A percentile compares a stretch with the other conserved stretches of the same genome.
Conservation (phyloP, 2,888 invertebrate genomes). For the Camptogramma bilineatum region DNA sequence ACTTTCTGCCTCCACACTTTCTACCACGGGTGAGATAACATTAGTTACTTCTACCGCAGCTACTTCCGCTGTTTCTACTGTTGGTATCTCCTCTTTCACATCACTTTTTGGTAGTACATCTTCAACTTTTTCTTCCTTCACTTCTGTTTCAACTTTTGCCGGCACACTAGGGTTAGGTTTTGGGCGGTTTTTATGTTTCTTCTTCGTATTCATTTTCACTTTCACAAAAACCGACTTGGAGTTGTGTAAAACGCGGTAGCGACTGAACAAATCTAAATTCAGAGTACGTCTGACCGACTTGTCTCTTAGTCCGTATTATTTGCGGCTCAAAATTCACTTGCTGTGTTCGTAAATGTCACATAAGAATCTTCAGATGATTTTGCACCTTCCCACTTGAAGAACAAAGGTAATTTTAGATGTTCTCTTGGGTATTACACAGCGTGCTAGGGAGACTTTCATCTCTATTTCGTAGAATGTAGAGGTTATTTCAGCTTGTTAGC, state of each 20-base stretch:
- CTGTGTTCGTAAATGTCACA: slow-evolving; percentile 74
- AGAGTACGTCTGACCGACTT: slow-evolving; percentile 74
- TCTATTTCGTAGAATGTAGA: not conserved
- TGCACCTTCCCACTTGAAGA: slow-evolving; percentile 28
- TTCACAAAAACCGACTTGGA: slow-evolving; percentile 37
- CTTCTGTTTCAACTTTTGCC: slow-evolving; percentile 44
- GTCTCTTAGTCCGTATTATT: slow-evolving; percentile 66
- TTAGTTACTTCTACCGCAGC: slow-evolving; percentile 43
- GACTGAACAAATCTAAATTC: slow-evolving; percentile 71
- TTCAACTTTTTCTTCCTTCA: slow-evolving; percentile 37
- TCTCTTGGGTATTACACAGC: not conserved
- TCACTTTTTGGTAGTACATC: slow-evolving; percentile 43
- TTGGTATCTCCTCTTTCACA: slow-evolving; percentile 42
- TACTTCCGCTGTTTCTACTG: slow-evolving; percentile 29
- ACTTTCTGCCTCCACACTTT: slow-evolving; percentile 46
- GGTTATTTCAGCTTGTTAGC: slow-evolving; percentile 18
- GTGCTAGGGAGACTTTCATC: slow-evolving; percentile 13
- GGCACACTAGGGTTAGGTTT: slow-evolving; percentile 56
- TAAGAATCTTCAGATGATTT: slow-evolving; percentile 11
- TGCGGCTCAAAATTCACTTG: slow-evolving; percentile 67
- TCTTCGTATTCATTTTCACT: slow-evolving; percentile 71
- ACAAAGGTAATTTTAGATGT: slow-evolving; percentile 36
- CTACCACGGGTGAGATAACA: slow-evolving; percentile 44
- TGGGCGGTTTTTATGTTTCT: slow-evolving; percentile 72
- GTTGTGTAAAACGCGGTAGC: slow-evolving; percentile 46